Base-by-base conservation (phyloP, 2,888 invertebrate species). In the Oligia strigilis region DNA sequence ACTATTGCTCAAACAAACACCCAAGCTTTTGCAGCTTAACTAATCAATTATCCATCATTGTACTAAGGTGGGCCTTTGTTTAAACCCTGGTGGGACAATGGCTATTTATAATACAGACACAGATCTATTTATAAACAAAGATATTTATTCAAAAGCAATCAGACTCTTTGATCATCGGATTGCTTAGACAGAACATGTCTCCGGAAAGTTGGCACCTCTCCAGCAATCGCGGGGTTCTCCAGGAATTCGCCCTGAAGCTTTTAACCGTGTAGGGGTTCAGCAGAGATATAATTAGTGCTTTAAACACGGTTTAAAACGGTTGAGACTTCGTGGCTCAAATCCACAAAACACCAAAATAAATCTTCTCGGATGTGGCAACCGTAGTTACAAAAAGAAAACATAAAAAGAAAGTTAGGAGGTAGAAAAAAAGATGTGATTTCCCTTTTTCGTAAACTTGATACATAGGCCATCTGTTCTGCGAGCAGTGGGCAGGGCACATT, bases 141-240 rank as follows among this genome's bases (percentile, higher is more conserved):
- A n/a, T 66, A 83, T 79, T 79, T 83, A 79, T 77, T 69, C 69
- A 79, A 62, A 60, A 73, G 73, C 77, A 71, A 85, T 84, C 74
- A 77, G 29, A 43, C n/a, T 64, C 85, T 85, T 85, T 85, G 85
- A 85, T 85, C 86, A 72, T 29, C 62, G 55, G 2, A 52, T 43
- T 29, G 17, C 9, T 78, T 43, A 71, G 77, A 84, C 70, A 23
- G 70, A 58, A 75, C 78, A 85, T 65, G 82, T 84, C 74, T 69
- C 77, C 66, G 1, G 2, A n/a, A 62, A 0, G 3, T 62, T 85
- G 85, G 86, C 85, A 75, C 4, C 0, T 1, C 11, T 75, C 85
- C 85, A 85, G 43, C n/a, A 69, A 40, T 52, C 23, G 67, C 67
- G 76, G 80, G 83, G 23, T 85, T 73, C 75, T 83, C 76, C 83